Conservation (phyloP, 2,797 vertebrate species). For the Tinamus major region DNA sequence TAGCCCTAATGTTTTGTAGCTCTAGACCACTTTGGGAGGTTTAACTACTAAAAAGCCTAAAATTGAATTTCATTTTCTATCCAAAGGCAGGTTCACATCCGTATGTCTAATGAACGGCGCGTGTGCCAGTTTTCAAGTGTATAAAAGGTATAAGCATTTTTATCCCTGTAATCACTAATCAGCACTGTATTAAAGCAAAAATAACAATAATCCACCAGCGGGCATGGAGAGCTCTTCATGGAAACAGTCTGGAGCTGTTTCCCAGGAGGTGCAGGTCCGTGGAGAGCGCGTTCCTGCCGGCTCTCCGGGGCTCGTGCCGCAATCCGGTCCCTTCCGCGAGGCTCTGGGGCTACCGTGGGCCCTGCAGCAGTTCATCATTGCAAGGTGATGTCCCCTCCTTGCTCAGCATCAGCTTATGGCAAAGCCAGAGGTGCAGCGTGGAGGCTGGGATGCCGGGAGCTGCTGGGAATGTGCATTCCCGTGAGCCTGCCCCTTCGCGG, state of each 20-base stretch:
- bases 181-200: background rate
- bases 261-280: background rate
- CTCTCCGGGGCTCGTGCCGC: background rate
- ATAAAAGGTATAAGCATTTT: background rate
- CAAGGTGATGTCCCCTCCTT: background rate
- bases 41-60: background rate
- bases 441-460: background rate
- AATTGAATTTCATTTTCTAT: background rate
- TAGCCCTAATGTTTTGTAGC: background rate
- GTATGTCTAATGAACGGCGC: background rate
- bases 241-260: background rate
- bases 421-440: background rate
- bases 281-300: background rate
- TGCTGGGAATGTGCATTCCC: background rate
- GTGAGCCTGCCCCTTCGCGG: background rate
- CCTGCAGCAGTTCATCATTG: background rate
- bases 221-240: background rate
- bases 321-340: background rate
- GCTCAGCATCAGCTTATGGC: background rate
- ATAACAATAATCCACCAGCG: background rate
- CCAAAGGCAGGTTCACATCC: background rate
- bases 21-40: background rate
- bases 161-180: background rate
- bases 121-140: background rate
- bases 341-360: background rate